phyloP scores from a whole-genome alignment of 2,797 vertebrate genomes.

The Syndactyla subalaris region DNA sequence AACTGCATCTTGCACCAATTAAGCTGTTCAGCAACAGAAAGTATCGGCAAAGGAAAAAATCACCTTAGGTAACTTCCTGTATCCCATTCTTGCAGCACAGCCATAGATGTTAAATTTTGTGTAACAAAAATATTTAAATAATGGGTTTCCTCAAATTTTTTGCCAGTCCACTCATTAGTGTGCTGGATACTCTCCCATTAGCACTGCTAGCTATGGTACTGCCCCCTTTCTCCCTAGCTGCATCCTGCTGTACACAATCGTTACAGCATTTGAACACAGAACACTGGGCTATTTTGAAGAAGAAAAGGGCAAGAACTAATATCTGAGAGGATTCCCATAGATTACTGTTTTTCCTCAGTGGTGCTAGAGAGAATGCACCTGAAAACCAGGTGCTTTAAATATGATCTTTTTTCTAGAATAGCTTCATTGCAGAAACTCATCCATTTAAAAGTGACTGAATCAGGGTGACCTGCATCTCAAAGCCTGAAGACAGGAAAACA shows the following conservation, averaged over 20 bases:
- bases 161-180: not conserved
- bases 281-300: not conserved
- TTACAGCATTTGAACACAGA: not conserved
- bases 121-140: slow-evolving; percentile 46
- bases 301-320: not conserved
- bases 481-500: not conserved
- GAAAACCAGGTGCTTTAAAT: not conserved
- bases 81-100: not conserved
- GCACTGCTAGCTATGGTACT: not conserved
- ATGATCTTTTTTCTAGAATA: not conserved
- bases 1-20: slow-evolving; percentile 21
- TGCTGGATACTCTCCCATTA: not conserved
- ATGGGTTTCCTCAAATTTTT: slow-evolving; percentile 28
- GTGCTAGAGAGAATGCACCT: not conserved
- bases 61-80: not conserved
- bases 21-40: slow-evolving; percentile 52
- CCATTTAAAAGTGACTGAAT: not conserved
- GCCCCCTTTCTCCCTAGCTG: not conserved
- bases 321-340: not conserved
- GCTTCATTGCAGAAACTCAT: not conserved
- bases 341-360: not conserved
- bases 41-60: not conserved
- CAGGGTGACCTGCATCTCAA: not conserved
- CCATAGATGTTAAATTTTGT: slow-evolving; percentile 5
- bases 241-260: not conserved